These are phyloP conservation scores for Petrolisthes manimaculis DNA, from an alignment of 2,888 invertebrate species.

Conservation along the genomic window DNA sequence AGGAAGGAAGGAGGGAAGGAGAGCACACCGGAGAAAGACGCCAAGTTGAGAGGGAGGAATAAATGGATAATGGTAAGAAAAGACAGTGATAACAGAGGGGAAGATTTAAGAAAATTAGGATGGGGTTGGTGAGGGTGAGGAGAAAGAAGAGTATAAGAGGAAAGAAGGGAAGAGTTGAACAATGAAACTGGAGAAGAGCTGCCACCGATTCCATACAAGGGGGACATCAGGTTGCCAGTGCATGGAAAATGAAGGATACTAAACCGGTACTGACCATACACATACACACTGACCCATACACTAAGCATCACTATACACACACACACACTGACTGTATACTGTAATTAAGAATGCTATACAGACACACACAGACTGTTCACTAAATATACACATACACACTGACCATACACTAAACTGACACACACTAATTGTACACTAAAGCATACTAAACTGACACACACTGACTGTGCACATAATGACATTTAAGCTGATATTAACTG, in stretches of 20 bases:
- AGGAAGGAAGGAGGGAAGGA: slow-evolving; percentile 27
- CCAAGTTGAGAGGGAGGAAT: slow-evolving; percentile 28
- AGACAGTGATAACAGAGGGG: slow-evolving; percentile 36
- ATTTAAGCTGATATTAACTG: too few relatives aligned
- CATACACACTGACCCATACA: too few relatives aligned
- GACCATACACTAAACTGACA: too few relatives aligned
- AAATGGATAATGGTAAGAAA: slow-evolving; percentile 39
- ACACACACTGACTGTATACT: too few relatives aligned
- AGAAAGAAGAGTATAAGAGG: slow-evolving; percentile 3
- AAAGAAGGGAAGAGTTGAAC: slow-evolving; percentile 13
- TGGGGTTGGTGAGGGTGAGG: slow-evolving; percentile 29
- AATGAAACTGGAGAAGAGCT: slow-evolving; percentile 1
- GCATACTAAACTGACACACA: too few relatives aligned
- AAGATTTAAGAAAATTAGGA: slow-evolving; percentile 43
- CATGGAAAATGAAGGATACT: neutral
- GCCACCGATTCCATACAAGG: neutral
- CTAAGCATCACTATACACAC: too few relatives aligned
- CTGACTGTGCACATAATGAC: too few relatives aligned
- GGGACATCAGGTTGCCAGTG: neutral
- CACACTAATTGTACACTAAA: too few relatives aligned
- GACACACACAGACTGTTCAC: too few relatives aligned
- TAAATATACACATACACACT: too few relatives aligned
- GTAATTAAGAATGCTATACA: too few relatives aligned
- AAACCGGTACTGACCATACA: too few relatives aligned
- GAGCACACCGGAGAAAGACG: slow-evolving; percentile 19